Percentiles rank a stretch among this genome's conserved stretches.
Evolutionary conservation across 2,113 vertebrate genomes (phyloP).

Genomic region (Thryonomys swinderianus): DNA sequence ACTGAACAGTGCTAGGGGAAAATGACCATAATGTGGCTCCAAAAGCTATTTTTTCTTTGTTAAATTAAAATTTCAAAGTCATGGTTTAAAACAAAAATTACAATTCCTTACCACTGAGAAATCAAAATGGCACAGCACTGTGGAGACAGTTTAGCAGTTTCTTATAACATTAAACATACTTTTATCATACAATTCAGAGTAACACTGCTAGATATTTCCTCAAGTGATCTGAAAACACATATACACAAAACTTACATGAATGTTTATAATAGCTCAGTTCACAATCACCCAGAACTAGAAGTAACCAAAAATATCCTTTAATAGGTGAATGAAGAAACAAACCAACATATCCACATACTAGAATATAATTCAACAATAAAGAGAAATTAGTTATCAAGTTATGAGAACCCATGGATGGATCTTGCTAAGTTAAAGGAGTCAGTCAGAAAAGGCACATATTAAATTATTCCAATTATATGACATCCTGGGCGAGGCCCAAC

Average conservation of each 20-base stretch:
- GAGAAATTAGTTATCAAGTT: slow-evolving; percentile 9
- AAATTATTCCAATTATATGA: neutral
- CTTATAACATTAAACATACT: neutral
- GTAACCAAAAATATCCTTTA: neutral
- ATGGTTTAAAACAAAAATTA: neutral
- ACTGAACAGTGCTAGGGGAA: neutral
- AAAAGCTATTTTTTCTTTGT: neutral
- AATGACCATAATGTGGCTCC: neutral
- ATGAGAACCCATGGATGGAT: neutral
- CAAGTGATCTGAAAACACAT: neutral
- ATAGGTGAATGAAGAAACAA: neutral
- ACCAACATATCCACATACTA: neutral
- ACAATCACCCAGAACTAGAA: neutral
- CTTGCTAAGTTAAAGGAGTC: neutral
- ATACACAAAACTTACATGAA: neutral
- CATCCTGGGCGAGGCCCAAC: neutral
- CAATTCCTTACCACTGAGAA: neutral
- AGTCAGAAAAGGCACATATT: neutral
- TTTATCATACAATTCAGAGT: neutral
- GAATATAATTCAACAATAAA: neutral
- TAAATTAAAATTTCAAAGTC: neutral
- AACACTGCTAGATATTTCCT: neutral
- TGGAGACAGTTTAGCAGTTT: neutral
- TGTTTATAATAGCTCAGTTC: neutral
- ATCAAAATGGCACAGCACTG: neutral